Base-by-base conservation (phyloP, 2,113 vertebrate genomes). In the Balaenoptera acutorostrata region DNA sequence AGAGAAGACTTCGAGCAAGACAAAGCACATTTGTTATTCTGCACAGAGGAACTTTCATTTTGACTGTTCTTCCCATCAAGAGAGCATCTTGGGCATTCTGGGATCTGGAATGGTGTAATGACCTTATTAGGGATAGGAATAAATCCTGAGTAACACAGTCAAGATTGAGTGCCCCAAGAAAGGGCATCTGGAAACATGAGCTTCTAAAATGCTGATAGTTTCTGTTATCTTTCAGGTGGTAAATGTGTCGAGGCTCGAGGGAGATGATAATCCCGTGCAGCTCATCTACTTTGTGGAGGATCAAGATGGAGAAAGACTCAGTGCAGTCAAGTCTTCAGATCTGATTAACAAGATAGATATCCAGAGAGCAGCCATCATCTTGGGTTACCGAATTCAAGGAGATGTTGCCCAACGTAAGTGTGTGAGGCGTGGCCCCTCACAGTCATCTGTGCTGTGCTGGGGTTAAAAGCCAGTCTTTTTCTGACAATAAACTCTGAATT, bases 231-330 rank as follows among this genome's bases (percentile, higher is more conserved):
- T 95, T 77, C 98, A 99, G 99, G 99, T 99, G 92, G 99, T 99
- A 31, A 99, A 99, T 0, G 97, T 99, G 41, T 99, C 98, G 4
- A 98, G 99, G 49, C 98, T 99, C 90, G 98, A 93, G 72, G 99
- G 99, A 31, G 97, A 96, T 0, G 99, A 99, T 96, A 97, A 99
- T 84, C 99, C 99, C 0, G 98, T 99, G 96, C 99, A 99, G 97
- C 98, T 99, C 80, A 99, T 99, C 94, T 99, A 99, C 98, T 99
- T 99, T 8, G 99, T 99, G 97, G 99, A 99, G 97, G 99, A 99
- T 96, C 99, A 99, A 46, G 98, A 98, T 0, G 99, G 99, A 88
- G 99, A 99, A 93, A 98, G 99, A 83, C 98, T 99, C 39, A 99
- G 99, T 46, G 99, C 99, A 2, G 94, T 98, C 90, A 98, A 98